These are phyloP conservation scores for Cacatua alba DNA, from an alignment of 2,113 vertebrate species.

Conservation along the genomic window DNA sequence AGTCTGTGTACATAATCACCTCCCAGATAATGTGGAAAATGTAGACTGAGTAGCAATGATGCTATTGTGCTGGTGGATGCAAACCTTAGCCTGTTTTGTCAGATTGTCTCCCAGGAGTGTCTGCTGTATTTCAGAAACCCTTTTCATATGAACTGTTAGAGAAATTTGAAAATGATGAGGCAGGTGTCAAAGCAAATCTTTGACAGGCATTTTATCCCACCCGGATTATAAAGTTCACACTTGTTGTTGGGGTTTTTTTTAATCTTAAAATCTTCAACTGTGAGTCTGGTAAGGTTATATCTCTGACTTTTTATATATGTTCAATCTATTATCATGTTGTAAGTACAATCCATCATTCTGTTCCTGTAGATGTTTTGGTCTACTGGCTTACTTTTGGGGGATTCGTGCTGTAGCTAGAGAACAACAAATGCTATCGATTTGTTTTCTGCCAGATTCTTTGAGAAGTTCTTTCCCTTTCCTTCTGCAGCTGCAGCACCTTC, in stretches of 20 bases:
- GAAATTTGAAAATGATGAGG: slow-evolving; percentile 62
- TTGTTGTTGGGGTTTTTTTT: not conserved
- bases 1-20: slow-evolving; percentile 55
- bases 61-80: slow-evolving; percentile 39
- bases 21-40: slow-evolving; percentile 51
- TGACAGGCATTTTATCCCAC: slow-evolving; percentile 30
- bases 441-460: not conserved
- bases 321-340: not conserved
- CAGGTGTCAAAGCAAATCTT: slow-evolving; percentile 43
- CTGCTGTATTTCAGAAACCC: slow-evolving; percentile 62
- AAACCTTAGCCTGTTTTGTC: slow-evolving; percentile 28
- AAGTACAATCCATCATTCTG: not conserved
- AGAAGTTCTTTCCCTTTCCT: not conserved
- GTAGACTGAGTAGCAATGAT: slow-evolving; percentile 55
- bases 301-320: not conserved
- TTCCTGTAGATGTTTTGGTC: not conserved
- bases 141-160: slow-evolving; percentile 58
- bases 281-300: not conserved
- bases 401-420: not conserved
- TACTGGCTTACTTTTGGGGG: not conserved
- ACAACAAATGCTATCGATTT: not conserved
- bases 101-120: slow-evolving; percentile 51
- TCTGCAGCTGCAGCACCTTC: not conserved
- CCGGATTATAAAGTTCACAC: not conserved
- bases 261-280: not conserved